Base-by-base conservation (phyloP, 92 coral and sea anemone species). In the Palythoa grandiflora region DNA sequence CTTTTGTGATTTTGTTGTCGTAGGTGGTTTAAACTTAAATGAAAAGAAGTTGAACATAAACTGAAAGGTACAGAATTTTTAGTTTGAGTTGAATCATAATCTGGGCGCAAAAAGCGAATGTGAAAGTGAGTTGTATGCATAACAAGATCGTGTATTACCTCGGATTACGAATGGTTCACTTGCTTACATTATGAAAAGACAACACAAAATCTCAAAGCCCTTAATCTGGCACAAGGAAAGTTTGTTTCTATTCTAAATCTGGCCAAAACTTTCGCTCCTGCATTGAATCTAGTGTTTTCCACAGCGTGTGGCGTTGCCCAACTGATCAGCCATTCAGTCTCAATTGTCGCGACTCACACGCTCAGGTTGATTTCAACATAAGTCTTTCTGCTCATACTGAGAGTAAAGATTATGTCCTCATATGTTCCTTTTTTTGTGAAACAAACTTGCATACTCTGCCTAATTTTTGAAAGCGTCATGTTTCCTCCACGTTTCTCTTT, bases 201-300 rank as follows among this genome's bases (percentile, higher is more conserved):
- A 60, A 60, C 61, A 79, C 84, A 80, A 78, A 44, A 39, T 75
- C 54, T 79, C 54, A 65, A 80, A 44, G 55, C 71, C 38, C 60
- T 59, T 38, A 44, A 61, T 10, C 9, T 12, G 75, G 38, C 4
- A 36, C 1, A 10, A 70, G 73, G 38, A 47, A 80, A 63, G 14
- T 19, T 63, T 80, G 44, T 40, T 65, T 40, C 50, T 63, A 3
- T 80, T 60, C 13, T 17, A 20, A 39, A 80, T 52, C 55, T n/a
- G 21, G 75, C 12, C 12, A 19, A 80, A 80, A 10, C 40, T 77
- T 44, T 59, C 38, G 75, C 19, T 65, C 20, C 2, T 21, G 73
- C 40, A n/a, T 8, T 38, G 39, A 37, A 14, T 80, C 4, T 40
- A 40, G 39, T 39, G 15, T 20, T 65, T 80, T 28, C 4, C 60